A percentile compares a stretch with the other conserved stretches of the same genome.
phyloP scores from a whole-genome alignment of 2,113 vertebrate genomes.

The Nannobrachium achirus region DNA sequence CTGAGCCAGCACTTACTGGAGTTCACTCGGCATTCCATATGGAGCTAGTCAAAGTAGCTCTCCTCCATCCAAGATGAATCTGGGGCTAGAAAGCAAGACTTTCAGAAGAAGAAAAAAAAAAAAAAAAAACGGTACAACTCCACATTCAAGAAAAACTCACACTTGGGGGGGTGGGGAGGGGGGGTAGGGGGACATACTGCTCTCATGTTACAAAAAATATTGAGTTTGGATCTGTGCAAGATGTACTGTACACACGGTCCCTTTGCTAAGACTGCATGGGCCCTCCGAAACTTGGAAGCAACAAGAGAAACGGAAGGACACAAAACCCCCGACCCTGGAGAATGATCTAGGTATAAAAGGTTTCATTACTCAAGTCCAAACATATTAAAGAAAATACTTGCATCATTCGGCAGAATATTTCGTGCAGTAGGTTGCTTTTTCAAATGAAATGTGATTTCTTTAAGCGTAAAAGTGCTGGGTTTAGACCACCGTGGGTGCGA shows the following conservation, averaged over 20 bases:
- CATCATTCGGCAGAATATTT: slow-evolving; percentile 33
- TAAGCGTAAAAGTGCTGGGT: slow-evolving; percentile 2
- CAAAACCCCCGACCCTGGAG: slow-evolving; percentile 48
- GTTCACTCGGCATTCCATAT: slow-evolving; percentile 81
- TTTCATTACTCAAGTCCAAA: slow-evolving; percentile 48
- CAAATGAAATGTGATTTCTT: slow-evolving; percentile 26
- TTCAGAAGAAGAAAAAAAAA: too few relatives aligned
- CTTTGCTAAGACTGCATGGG: slow-evolving; percentile 43
- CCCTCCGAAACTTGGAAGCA: slow-evolving; percentile 34
- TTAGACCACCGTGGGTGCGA: background rate
- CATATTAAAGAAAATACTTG: slow-evolving; percentile 34
- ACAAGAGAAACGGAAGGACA: slow-evolving; percentile 61
- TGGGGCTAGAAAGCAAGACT: slow-evolving; percentile 61
- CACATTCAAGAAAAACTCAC: slow-evolving; percentile 60
- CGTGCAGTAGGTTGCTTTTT: slow-evolving; percentile 16
- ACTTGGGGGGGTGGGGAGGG: slow-evolving; percentile 28
- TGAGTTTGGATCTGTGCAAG: slow-evolving; percentile 73
- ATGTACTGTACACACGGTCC: slow-evolving; percentile 59
- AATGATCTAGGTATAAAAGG: slow-evolving; percentile 40
- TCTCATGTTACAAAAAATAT: slow-evolving; percentile 78
- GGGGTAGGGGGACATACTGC: slow-evolving; percentile 19
- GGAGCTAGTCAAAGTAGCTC: slow-evolving; percentile 77
- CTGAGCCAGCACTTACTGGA: slow-evolving; percentile 78
- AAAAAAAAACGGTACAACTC: slow-evolving; percentile 44
- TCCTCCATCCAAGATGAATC: slow-evolving; percentile 69